These are phyloP conservation scores for Calyptommatus sinebrachiatus DNA, from an alignment of 2,113 vertebrate genomes.

Conservation along the genomic window DNA sequence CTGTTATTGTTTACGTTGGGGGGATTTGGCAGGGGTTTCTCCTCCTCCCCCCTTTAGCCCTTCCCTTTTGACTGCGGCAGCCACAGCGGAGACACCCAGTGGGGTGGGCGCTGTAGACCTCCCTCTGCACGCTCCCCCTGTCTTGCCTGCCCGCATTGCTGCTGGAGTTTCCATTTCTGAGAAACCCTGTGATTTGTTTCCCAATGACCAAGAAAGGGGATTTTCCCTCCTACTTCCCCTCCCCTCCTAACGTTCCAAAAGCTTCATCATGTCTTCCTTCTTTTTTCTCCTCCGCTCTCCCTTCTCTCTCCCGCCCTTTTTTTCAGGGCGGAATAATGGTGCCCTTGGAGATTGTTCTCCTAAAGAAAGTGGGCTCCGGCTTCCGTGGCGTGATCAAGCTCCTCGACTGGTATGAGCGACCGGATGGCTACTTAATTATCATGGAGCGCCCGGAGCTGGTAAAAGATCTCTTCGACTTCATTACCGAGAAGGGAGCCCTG, in stretches of 20 bases:
- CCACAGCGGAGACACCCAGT: constrained; percentile 26
- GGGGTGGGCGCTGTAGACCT: constrained; percentile 39
- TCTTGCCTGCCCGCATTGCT: neutral
- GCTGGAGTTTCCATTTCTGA: constrained; percentile 15
- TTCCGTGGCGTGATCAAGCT: constrained; percentile 92
- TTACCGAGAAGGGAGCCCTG: constrained; percentile 94
- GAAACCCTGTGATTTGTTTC: constrained; percentile 13
- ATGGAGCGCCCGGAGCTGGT: constrained; percentile 93
- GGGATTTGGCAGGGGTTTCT: constrained; percentile 41
- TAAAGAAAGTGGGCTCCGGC: constrained; percentile 92
- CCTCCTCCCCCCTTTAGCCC: constrained; percentile 40
- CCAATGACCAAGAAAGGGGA: neutral
- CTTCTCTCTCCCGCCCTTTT: neutral
- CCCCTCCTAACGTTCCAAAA: neutral
- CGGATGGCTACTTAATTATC: constrained; percentile 91
- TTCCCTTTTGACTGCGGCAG: constrained; percentile 57
- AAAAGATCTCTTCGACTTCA: constrained; percentile 96
- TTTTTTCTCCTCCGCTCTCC: neutral
- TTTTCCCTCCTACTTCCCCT: neutral
- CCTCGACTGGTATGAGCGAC: constrained; percentile 94
- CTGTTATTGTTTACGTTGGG: constrained; percentile 42
- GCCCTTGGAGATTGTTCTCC: constrained; percentile 90
- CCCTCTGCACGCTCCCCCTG: neutral
- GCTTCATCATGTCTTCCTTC: neutral
- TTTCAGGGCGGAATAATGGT: constrained; percentile 84